These are phyloP conservation scores for Zaprionus africanus DNA, from an alignment of 1,140 invertebrate species.

Conservation along the genomic window DNA sequence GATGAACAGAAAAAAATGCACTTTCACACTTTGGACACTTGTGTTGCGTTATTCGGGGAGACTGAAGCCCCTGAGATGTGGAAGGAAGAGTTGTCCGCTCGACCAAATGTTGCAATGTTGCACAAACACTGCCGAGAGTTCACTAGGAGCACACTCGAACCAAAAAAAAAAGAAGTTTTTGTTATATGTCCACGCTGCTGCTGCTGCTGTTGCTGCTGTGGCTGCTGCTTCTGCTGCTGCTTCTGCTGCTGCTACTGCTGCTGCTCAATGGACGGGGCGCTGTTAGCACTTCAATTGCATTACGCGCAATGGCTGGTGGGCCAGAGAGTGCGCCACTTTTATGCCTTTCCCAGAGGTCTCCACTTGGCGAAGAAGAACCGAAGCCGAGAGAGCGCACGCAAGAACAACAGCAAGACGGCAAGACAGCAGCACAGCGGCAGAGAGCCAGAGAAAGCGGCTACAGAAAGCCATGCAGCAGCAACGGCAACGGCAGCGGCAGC, in stretches of 20 bases:
- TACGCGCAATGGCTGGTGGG: constrained; percentile 84
- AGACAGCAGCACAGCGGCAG: constrained; percentile 42
- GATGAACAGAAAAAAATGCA: constrained; percentile 41
- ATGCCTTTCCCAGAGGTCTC: constrained; percentile 79
- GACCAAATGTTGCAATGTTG: constrained; percentile 40
- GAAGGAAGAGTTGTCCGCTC: constrained; percentile 16
- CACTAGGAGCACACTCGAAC: constrained; percentile 53
- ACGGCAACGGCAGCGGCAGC: constrained; percentile 23
- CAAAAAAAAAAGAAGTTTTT: constrained; percentile 63
- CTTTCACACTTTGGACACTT: constrained; percentile 46
- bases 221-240: constrained; percentile 36
- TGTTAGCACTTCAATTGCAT: constrained; percentile 84
- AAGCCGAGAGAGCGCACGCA: constrained; percentile 39
- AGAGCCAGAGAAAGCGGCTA: constrained; percentile 51
- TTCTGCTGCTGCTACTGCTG: constrained; percentile 40
- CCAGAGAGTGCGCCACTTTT: constrained; percentile 81
- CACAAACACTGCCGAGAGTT: constrained; percentile 46
- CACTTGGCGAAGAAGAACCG: constrained; percentile 53
- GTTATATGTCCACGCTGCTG: constrained; percentile 60
- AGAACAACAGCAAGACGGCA: constrained; percentile 14
- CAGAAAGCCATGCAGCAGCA: constrained; percentile 47
- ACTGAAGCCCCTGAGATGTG: not conserved
- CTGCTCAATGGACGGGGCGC: constrained; percentile 62
- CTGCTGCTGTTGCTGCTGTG: constrained; percentile 28
- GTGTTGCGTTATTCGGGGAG: constrained; percentile 5